phyloP scores from a whole-genome alignment of 1,140 invertebrate genomes.

The Bombyx mandarina region DNA sequence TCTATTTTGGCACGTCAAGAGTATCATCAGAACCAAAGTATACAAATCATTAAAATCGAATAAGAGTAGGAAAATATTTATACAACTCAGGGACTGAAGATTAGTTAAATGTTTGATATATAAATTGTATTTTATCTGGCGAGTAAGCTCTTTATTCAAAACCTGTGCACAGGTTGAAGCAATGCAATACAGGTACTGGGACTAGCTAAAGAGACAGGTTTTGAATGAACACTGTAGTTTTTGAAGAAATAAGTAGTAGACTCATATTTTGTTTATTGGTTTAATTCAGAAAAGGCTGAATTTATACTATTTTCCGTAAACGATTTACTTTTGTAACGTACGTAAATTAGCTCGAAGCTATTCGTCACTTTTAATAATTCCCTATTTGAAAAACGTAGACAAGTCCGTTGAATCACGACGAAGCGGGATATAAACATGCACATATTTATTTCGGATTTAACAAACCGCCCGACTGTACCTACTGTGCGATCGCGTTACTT shows the following conservation, averaged over 20 bases:
- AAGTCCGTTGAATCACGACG: no score
- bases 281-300: slow-evolving; percentile 47
- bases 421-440: no score
- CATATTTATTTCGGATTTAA: slow-evolving; percentile 15
- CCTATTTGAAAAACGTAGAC: no score
- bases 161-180: slow-evolving; percentile 53
- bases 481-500: slow-evolving; percentile 12
- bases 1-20: slow-evolving; percentile 69
- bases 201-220: slow-evolving; percentile 56
- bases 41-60: slow-evolving; percentile 69
- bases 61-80: slow-evolving; percentile 70
- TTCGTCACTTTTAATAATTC: slow-evolving; percentile 8
- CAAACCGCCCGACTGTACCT: slow-evolving; percentile 32
- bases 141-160: slow-evolving; percentile 66
- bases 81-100: slow-evolving; percentile 70
- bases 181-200: slow-evolving; percentile 55
- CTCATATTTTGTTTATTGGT: slow-evolving; percentile 19
- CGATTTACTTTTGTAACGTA: slow-evolving; percentile 38
- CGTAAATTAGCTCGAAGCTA: slow-evolving; percentile 31
- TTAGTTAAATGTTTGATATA: slow-evolving; percentile 71
- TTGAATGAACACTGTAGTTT: slow-evolving; percentile 65
- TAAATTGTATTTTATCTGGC: slow-evolving; percentile 67
- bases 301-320: slow-evolving; percentile 27
- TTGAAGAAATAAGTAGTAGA: slow-evolving; percentile 48
- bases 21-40: slow-evolving; percentile 70